Conservation (phyloP, 2,797 vertebrate species). For the Gymnoscopelus microlampas region DNA sequence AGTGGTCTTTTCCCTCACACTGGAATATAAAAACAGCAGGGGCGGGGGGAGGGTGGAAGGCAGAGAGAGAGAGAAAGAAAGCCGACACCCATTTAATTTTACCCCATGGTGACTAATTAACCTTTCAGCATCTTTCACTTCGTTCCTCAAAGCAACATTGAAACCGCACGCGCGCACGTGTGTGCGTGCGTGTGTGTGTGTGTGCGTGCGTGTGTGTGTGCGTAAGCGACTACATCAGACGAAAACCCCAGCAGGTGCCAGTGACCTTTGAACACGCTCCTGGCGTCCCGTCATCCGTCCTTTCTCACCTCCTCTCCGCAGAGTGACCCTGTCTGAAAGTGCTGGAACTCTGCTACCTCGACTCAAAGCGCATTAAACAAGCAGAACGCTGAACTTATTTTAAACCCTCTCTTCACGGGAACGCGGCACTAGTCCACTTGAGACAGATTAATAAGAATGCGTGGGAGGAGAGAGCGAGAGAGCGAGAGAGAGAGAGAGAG, state of each 20-base stretch:
- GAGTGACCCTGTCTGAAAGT: neutral
- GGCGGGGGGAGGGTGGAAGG: constrained; percentile 4
- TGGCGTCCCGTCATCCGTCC: neutral
- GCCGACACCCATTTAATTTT: constrained; percentile 54
- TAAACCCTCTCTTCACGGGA: too few species aligned
- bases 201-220: neutral
- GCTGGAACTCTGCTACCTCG: neutral
- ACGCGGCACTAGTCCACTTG: too few species aligned
- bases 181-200: neutral
- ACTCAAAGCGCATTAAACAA: constrained; percentile 6
- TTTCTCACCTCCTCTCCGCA: neutral
- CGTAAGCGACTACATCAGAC: constrained; percentile 2
- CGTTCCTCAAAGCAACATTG: constrained; percentile 30
- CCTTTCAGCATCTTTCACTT: constrained; percentile 60
- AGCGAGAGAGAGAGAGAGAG: too few species aligned
- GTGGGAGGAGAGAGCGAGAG: too few species aligned
- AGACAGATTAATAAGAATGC: too few species aligned
- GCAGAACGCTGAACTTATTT: too few species aligned
- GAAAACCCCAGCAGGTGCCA: constrained; percentile 8
- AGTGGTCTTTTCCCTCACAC: constrained; percentile 54
- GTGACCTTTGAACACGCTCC: constrained; percentile 47
- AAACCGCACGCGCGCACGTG: constrained; percentile 5
- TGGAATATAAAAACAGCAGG: constrained; percentile 48
- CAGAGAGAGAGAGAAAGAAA: constrained; percentile 21
- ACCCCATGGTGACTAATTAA: constrained; percentile 70